Evolutionary conservation across 2,797 vertebrate species (phyloP).

Genomic region (Artibeus lituratus): DNA sequence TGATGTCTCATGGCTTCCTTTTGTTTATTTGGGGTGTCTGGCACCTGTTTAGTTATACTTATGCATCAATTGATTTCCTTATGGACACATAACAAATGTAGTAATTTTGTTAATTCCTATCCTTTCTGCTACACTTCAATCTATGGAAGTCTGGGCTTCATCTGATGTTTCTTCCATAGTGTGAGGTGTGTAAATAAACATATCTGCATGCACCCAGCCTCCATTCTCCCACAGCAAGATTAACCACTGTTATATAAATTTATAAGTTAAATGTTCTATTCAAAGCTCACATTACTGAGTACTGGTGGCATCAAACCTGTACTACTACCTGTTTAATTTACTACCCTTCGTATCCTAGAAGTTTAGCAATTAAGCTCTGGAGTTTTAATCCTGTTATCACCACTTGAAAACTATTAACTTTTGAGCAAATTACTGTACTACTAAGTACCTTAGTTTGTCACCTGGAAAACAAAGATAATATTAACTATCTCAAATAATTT

Average conservation of each 20-base stretch:
- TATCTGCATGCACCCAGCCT: not conserved
- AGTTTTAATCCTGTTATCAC: not conserved
- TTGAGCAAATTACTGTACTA: not conserved
- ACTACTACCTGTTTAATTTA: not conserved
- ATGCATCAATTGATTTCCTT: not conserved
- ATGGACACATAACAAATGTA: not conserved
- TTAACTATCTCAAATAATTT: not conserved
- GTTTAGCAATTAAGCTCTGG: not conserved
- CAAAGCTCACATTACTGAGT: not conserved
- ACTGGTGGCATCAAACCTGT: not conserved
- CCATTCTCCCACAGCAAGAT: not conserved
- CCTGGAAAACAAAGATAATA: not conserved
- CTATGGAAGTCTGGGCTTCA: not conserved
- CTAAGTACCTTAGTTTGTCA: not conserved
- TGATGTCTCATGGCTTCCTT: not conserved
- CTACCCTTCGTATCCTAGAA: not conserved
- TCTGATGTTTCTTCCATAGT: not conserved
- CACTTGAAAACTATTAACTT: not conserved
- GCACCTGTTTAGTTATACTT: not conserved
- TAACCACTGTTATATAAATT: not conserved
- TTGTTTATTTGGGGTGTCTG: not conserved
- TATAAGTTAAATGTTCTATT: not conserved
- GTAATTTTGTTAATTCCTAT: not conserved
- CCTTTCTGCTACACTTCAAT: not conserved
- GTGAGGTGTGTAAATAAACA: not conserved